phyloP scores from a whole-genome alignment of 2,888 invertebrate genomes.

The Pelosia muscerda region DNA sequence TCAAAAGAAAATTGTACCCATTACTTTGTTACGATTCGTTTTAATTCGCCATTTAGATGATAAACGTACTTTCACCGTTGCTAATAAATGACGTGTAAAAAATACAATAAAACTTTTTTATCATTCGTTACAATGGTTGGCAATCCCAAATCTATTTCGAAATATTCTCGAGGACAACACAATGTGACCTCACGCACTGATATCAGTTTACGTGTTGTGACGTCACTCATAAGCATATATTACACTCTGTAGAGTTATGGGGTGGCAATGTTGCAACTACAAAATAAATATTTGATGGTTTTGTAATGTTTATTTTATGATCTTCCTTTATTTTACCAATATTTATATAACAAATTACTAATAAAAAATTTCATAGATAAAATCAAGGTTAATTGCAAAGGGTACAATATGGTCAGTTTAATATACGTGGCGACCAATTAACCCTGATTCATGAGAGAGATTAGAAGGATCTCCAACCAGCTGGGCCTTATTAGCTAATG shows the following conservation, averaged over 20 bases:
- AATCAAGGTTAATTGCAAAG: neutral
- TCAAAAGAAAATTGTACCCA: neutral
- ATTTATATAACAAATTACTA: neutral
- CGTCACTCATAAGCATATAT: slow-evolving; percentile 21
- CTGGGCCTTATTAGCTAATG: neutral
- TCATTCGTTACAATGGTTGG: slow-evolving; percentile 6
- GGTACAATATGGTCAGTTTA: neutral
- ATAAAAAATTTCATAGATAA: neutral
- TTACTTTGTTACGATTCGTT: slow-evolving; percentile 6
- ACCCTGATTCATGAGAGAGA: neutral
- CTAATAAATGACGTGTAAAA: slow-evolving; percentile 7
- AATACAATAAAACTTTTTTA: neutral
- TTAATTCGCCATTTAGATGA: neutral
- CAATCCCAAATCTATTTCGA: slow-evolving; percentile 39
- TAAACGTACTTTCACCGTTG: slow-evolving; percentile 1
- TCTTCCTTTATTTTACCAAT: no score
- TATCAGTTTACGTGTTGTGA: slow-evolving; percentile 40
- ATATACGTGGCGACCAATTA: neutral
- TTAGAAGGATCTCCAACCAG: neutral
- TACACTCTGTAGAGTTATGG: slow-evolving; percentile 18
- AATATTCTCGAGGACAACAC: slow-evolving; percentile 42
- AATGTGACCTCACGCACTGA: slow-evolving; percentile 32
- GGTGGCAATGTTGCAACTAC: neutral
- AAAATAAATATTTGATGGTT: neutral
- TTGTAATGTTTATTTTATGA: no score